Base-by-base conservation (phyloP, 1,140 invertebrate genomes). In the Melanaphis sacchari region DNA sequence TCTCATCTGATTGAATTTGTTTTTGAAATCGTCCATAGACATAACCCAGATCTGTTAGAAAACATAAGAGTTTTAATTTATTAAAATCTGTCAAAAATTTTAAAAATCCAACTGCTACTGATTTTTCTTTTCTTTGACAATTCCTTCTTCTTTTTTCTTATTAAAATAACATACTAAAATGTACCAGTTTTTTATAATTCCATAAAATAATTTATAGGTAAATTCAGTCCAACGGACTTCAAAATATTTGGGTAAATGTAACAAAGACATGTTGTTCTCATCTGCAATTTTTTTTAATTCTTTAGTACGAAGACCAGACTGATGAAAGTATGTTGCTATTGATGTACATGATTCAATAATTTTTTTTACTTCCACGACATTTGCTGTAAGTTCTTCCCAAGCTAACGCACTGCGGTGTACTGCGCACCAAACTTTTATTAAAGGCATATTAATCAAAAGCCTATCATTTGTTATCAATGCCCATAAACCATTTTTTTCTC, bases 401-500 rank as follows among this genome's bases (percentile, higher is more conserved):
- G n/a, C 66, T 36, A 81, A 81, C 31, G 66, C 66, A n/a, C 31
- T n/a, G n/a, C n/a, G n/a, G 11, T 81, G 66, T n/a, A 81, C 66
- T 81, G 66, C n/a, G n/a, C 66, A 81, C n/a, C 66, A 81, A n/a
- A 81, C n/a, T 81, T 81, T 81, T 15, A 81, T n/a, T n/a, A 81
- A 36, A 38, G 66, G 66, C 31, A 81, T 81, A n/a, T 81, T 81
- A n/a, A 11, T 81, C 7, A n/a, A n/a, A n/a, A n/a, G n/a, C n/a
- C 66, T 81, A 36, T 81, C n/a, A n/a, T 81, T 18, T 2, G 31
- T 36, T n/a, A 81, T 15, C 2, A 81, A 81, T n/a, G 66, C 31
- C 66, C 66, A 81, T 81, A 81, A n/a, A n/a, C 66, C n/a, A n/a
- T n/a, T n/a, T n/a, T 81, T 81, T 38, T 81, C 31, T 81, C 66